These are phyloP conservation scores for Andrena camellia DNA, from an alignment of 2,888 invertebrate species.

Conservation along the genomic window DNA sequence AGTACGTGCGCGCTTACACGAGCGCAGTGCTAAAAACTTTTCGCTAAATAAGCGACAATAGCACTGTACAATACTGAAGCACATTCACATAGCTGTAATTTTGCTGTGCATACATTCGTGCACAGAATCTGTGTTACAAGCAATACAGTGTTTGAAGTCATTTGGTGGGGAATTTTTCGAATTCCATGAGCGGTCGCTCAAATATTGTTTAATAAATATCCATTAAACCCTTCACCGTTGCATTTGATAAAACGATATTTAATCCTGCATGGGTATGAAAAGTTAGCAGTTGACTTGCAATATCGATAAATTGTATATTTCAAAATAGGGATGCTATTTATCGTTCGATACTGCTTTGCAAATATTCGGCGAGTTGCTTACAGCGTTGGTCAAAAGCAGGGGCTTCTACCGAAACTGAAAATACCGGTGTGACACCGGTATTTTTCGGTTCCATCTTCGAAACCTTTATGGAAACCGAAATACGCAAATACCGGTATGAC, in stretches of 20 bases:
- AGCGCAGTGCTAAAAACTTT: conserved; percentile 4
- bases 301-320: background rate
- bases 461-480: no score
- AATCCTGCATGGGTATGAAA: background rate
- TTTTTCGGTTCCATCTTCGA: no score
- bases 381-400: no score
- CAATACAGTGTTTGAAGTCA: conserved; percentile 13
- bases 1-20: background rate
- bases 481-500: no score
- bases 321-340: background rate
- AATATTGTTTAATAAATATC: background rate
- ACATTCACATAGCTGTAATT: background rate
- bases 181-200: background rate
- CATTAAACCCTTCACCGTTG: conserved; percentile 7
- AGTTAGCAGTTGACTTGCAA: no score
- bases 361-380: no score
- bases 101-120: background rate
- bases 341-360: no score
- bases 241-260: background rate
- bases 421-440: no score
- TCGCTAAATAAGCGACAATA: conserved; percentile 24
- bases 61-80: background rate
- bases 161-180: background rate
- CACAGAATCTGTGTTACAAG: background rate
- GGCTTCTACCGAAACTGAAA: no score